Evolutionary conservation across 2,797 vertebrate genomes (phyloP), one percentile per base, ranked within the genome.

Genomic region (Agapornis canus): DNA sequence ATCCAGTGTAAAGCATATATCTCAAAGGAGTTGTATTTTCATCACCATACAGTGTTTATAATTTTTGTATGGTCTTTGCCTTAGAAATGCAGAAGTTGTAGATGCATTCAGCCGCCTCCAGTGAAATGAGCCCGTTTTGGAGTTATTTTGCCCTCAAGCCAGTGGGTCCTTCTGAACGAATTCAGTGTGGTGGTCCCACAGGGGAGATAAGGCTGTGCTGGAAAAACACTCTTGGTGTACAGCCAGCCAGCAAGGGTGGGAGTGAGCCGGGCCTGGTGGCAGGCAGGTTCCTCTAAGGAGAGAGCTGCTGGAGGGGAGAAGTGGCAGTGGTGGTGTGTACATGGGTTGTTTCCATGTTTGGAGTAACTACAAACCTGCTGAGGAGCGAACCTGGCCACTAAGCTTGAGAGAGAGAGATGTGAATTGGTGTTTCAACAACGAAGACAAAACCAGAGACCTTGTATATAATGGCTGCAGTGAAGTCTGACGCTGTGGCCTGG

Each of bases 1-100:
- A 97, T 95, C 95, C 97, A 96, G 71, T 93, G 85, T 96, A 95
- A 97, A 97, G 95, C 89, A 60, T 96, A 52, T 51, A 82, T 96
- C 96, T 97, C 96, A 92, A 94, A 97, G 96, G 94, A 94, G 90
- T 94, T 95, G 52, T 95, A 81, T 89, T 91, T 94, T 92, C 86
- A 91, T 97, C 76, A 65, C 77, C 54, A 93, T 90, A 83, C 69
- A 89, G 94, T 96, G 90, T 92, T 97, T 92, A 89, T 96, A 95
- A 73, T 94, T 96, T 95, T 92, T 94, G 80, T 97, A 86, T 95
- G 95, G 92, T 96, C 90, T 89, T 95, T 86, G 97, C 94, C 94
- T 95, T 95, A 96, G 94, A 91, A 97, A 91, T 69, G 83, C 95
- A 94, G 93, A 88, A 85, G 26, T 35, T 57, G 77, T 93, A 95